phyloP scores from a whole-genome alignment of 2,797 vertebrate genomes.

The Premnoplex brunnescens region DNA sequence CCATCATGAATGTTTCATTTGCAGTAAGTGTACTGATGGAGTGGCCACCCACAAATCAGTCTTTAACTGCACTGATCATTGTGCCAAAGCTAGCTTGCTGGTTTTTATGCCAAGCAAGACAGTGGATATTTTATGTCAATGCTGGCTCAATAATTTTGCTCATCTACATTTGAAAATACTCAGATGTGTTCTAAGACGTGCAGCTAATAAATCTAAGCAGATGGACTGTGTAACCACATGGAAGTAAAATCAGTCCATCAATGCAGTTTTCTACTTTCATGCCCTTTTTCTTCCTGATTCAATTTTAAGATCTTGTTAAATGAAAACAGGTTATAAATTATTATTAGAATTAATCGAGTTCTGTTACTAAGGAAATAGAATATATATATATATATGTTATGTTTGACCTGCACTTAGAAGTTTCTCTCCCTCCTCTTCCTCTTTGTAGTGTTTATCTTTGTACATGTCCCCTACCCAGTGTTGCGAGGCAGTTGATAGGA shows the following conservation, averaged over 20 bases:
- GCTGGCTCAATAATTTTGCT: background rate
- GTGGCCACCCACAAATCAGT: background rate
- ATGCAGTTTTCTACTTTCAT: background rate
- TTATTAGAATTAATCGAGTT: constrained; percentile 63
- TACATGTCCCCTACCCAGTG: background rate
- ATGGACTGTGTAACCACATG: background rate
- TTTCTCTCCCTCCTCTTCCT: background rate
- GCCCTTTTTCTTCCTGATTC: constrained; percentile 32
- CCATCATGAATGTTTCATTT: background rate
- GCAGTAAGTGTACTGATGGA: background rate
- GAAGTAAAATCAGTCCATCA: constrained; percentile 40
- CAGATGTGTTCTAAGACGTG: background rate
- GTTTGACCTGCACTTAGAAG: constrained; percentile 4
- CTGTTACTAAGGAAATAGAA: constrained; percentile 33
- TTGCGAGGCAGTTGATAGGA: background rate
- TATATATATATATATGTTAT: background rate
- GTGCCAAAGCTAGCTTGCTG: background rate
- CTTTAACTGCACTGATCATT: background rate
- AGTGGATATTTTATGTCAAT: constrained; percentile 11
- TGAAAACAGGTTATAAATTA: constrained; percentile 53
- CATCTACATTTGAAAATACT: constrained; percentile 31
- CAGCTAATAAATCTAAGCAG: constrained; percentile 26
- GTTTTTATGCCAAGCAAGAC: constrained; percentile 1
- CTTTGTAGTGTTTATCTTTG: background rate
- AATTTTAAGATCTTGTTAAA: constrained; percentile 54